Base-by-base conservation (phyloP, 2,797 vertebrate species). In the Poeciliopsis gracilis region DNA sequence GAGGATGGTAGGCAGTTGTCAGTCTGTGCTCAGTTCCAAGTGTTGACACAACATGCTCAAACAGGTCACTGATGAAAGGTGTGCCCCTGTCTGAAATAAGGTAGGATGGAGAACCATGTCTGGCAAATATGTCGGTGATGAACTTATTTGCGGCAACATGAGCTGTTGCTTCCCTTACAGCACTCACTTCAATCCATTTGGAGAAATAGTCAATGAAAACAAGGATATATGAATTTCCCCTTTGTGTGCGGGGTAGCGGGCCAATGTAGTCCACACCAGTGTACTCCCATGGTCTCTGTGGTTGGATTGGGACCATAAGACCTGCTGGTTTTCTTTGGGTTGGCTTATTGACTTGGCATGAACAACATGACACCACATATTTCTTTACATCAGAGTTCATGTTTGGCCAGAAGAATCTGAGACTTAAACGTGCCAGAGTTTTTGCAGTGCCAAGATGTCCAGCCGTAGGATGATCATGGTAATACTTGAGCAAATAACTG, bases 11-110 rank as follows among this genome's bases (percentile, higher is more conserved):
- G 10, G 55, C 55, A 15, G 11, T 76, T 0, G 46, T 69, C 25
- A 70, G 25, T 55, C 75, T 77, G 63, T 53, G 75, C 8, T 77
- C 61, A 41, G 53, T 55, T 55, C 53, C 18, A 55, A 55, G 53
- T 23, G 23, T 55, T 25, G 15, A 55, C 25, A 69, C n/a, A 7
- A 69, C 63, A 77, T 77, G 47, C 2, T 77, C 47, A 53, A 30
- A 77, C 15, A 77, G 63, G 28, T 77, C 61, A 41, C 59, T 51
- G 61, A 53, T 15, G 0, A 61, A 75, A 75, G 38, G 53, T 16
- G 41, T 75, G 43, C 73, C 53, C 28, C 53, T 57, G 6, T 61
- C 73, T 9, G 53, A 75, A 45, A 59, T 61, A 33, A 75, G 73
- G 16, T 61, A 59, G 3, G 25, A 20, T 0, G 53, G 51, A 15